Evolutionary conservation across 2,113 vertebrate genomes (phyloP), one percentile per base, ranked within the genome.

Genomic region (Oxygymnocypris stewartii): DNA sequence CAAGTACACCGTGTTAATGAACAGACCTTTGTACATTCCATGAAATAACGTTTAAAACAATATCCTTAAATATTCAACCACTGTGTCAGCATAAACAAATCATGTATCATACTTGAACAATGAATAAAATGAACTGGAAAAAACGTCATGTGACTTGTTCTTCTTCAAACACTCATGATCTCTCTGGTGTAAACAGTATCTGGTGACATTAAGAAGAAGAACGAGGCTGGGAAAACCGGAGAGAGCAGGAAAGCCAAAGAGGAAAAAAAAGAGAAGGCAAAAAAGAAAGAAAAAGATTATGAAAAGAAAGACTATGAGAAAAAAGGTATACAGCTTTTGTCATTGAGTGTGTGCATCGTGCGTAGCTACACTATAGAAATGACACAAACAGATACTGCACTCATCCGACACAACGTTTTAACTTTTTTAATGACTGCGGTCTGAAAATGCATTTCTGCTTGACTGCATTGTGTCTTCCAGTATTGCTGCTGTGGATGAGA

Each of bases 271-370:
- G 49, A 79, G 4, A 63, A 84, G 40, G 79, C 54, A 28, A 86
- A 88, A 78, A 18, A 84, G 9, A 87, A 88, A 71, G 76, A 87
- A 54, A 91, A 91, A 87, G 82, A 90, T 4, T 81, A n/a, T 8
- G 91, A 92, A 0, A 94, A 74, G 67, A 89, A 92, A 88, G 83
- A 54, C 23, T 92, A 92, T n/a, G 92, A 92, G 86, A 93, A 90
- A 81, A 93, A 94, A 94, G 93, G 94, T 94, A 93, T 71, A 23
- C 80, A 79, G 20, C 20, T 0, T 73, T 73, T 47, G 40, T 89
- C 47, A 25, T 54, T 31, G 35, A 65, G 69, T 80, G 77, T 79
- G 77, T 85, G 44, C 57, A 31, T 4, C 59, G 28, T 84, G 79
- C 40, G 44, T 67, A 57, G 51, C 23, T 84, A 6, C 25, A 23